A percentile compares a stretch with the other conserved stretches of the same genome.
Evolutionary conservation across 2,888 invertebrate genomes (phyloP).

Genomic region (Sesia apiformis): DNA sequence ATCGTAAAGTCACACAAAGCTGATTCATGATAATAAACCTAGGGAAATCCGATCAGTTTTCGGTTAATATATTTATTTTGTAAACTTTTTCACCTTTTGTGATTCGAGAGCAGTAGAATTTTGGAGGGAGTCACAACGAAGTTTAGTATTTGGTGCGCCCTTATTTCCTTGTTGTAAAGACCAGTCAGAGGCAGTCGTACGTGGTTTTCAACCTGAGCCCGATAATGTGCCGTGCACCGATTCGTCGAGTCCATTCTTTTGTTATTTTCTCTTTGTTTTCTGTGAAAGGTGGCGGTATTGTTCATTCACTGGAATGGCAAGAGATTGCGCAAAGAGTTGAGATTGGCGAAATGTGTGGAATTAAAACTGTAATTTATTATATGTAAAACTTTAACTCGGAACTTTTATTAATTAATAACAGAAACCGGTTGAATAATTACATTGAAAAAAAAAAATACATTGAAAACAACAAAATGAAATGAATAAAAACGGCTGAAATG

Average conservation of each 20-base stretch:
- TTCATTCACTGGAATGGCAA: conserved; percentile 55
- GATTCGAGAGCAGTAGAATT: not conserved
- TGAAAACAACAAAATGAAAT: too few relatives aligned
- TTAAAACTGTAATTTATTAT: not conserved
- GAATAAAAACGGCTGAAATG: too few relatives aligned
- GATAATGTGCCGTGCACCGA: conserved; percentile 56
- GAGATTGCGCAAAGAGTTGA: conserved; percentile 66
- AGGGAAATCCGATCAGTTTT: not conserved
- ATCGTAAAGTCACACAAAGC: conserved; percentile 23
- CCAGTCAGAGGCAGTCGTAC: conserved; percentile 39
- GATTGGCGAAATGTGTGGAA: conserved; percentile 60
- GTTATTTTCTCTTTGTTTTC: conserved; percentile 62
- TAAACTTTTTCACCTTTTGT: not conserved
- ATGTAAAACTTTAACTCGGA: too few relatives aligned
- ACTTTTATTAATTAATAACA: too few relatives aligned
- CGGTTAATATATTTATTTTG: not conserved
- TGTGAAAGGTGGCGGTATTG: conserved; percentile 63
- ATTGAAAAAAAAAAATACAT: too few relatives aligned
- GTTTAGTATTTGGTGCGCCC: not conserved
- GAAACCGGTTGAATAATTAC: too few relatives aligned
- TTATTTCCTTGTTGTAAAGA: conserved; percentile 34
- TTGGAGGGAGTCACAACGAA: not conserved
- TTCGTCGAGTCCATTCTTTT: conserved; percentile 62
- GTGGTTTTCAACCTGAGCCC: conserved; percentile 31
- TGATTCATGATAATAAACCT: conserved; percentile 1